Base-by-base conservation (phyloP, 2,113 vertebrate species). In the Gila orcuttii region DNA sequence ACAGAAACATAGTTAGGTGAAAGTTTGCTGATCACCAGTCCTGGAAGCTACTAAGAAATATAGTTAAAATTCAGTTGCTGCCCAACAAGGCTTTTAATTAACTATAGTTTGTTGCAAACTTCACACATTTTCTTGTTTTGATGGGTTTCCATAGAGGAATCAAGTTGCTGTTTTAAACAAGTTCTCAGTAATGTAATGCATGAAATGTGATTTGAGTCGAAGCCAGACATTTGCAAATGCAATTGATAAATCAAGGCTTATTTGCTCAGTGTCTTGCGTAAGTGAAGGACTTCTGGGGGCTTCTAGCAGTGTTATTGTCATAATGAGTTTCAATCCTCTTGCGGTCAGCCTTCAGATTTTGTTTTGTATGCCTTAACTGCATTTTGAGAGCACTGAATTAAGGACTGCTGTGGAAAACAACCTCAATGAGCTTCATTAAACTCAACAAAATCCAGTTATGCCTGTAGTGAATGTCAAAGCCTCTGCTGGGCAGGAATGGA, bases 221-320 rank as follows among this genome's bases (percentile, higher is more conserved):
- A 13, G 33, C 79, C 42, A 28, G 60, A 82, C 60, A 45, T 68
- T 68, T 68, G 74, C 74, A 19, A 77, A 76, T 3, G 4, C 79
- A 42, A 28, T 79, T 88, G 52, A 42, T 64, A 83, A 85, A 85
- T 69, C 71, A 50, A 23, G 4, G 19, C 83, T 19, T 28, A 17
- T 84, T 80, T 82, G 78, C 39, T 81, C 9, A n/a, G n/a, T n/a
- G 12, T 59, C 33, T 69, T 82, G 87, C 71, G 4, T 76, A 42
- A 85, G 68, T 77, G 25, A 21, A 42, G 12, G 68, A 55, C 60
- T 55, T 80, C 68, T 55, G 55, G 17, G 47, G 68, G 12, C 8
- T 80, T 84, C 57, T 78, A 21, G 8, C 19, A 23, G 28, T 64
- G 21, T 39, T 79, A 31, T 17, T 76, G 15, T 42, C 62, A 21